Conservation (phyloP, 2,797 vertebrate species). For the Todus mexicanus region DNA sequence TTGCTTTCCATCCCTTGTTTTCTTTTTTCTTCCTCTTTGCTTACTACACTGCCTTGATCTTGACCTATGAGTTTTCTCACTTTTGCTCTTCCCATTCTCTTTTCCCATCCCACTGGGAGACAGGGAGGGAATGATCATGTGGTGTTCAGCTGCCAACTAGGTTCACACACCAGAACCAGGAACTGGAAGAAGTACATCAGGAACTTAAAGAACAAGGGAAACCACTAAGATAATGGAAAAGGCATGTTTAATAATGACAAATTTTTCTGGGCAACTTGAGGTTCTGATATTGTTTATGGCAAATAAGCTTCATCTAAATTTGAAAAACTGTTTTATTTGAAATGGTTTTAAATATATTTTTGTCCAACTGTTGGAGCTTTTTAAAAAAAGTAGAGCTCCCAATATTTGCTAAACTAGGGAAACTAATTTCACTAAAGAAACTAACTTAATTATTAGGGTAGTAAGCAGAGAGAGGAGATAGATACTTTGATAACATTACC, state of each 20-base stretch:
- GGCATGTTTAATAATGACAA: neutral
- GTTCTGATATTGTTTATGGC: neutral
- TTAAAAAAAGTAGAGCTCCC: neutral
- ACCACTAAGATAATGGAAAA: neutral
- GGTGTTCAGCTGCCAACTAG: neutral
- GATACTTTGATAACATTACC: slow-evolving; percentile 71
- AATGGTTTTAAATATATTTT: neutral
- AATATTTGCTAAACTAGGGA: neutral
- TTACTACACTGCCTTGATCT: neutral
- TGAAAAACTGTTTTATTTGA: neutral
- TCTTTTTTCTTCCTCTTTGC: neutral
- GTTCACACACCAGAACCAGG: neutral
- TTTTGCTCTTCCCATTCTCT: neutral
- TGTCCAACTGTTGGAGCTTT: neutral
- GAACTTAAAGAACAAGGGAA: neutral
- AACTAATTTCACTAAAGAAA: neutral
- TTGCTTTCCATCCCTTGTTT: neutral
- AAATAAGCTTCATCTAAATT: neutral
- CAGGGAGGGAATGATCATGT: neutral
- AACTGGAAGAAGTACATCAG: neutral
- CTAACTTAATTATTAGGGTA: neutral
- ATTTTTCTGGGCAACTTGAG: neutral
- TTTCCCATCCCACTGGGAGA: neutral
- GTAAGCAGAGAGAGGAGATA: neutral
- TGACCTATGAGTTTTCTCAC: neutral